These are phyloP conservation scores for Mesitornis unicolor DNA, from an alignment of 2,113 vertebrate genomes.

Conservation along the genomic window DNA sequence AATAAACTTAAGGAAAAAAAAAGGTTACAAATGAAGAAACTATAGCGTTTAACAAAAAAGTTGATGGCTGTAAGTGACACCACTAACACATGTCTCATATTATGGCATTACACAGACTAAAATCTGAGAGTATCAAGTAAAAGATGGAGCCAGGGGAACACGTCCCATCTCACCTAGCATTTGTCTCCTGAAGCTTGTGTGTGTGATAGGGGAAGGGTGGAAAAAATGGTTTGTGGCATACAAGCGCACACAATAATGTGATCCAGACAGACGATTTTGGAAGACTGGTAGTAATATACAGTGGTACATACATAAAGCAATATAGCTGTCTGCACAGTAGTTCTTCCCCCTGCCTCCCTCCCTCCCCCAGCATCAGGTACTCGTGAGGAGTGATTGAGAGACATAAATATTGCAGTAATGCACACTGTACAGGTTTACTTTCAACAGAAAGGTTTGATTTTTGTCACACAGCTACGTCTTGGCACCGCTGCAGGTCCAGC, in stretches of 20 bases:
- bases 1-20: conserved; percentile 6
- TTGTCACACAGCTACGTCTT: neutral
- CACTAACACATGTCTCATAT: neutral
- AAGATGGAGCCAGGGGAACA: neutral
- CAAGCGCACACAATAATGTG: neutral
- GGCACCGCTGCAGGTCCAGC: neutral
- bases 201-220: neutral
- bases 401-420: neutral
- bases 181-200: neutral
- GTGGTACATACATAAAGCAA: neutral
- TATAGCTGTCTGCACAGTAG: neutral
- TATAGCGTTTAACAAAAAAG: neutral
- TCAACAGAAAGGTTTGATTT: neutral
- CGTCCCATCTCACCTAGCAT: neutral
- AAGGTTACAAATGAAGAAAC: conserved; percentile 18
- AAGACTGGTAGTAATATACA: neutral
- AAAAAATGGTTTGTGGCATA: neutral
- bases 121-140: neutral
- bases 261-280: neutral
- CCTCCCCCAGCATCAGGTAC: neutral
- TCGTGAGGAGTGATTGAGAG: neutral
- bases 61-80: neutral
- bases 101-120: neutral
- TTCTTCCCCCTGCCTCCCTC: neutral
- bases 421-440: neutral